Evolutionary conservation across 2,888 invertebrate genomes (phyloP).

Genomic region (Meiosimyza platycephala): DNA sequence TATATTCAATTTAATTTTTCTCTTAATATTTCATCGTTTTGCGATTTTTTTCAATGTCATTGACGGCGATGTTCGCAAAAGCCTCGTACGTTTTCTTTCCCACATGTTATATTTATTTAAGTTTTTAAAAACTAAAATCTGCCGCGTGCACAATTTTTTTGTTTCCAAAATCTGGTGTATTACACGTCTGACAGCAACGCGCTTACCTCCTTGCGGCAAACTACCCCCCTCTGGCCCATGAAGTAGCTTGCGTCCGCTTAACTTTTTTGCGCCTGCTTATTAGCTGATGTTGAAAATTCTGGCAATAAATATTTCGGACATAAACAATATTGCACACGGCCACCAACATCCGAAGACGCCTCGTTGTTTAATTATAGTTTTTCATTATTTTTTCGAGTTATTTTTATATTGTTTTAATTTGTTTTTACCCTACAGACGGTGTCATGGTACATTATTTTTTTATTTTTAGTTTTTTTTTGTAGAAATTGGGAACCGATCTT

Average conservation of each 20-base stretch:
- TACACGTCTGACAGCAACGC: conserved; percentile 3
- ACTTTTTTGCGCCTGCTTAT: conserved; percentile 32
- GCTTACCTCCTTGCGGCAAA: neutral
- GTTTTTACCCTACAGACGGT: conserved; percentile 22
- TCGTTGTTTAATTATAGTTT: conserved; percentile 44
- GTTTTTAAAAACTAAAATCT: neutral
- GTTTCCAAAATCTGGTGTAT: conserved; percentile 15
- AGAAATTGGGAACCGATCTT: neutral
- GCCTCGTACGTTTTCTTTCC: conserved; percentile 7
- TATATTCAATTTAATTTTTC: neutral
- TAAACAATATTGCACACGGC: conserved; percentile 68
- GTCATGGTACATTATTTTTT: neutral
- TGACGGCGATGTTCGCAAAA: conserved; percentile 48
- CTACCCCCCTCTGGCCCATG: neutral
- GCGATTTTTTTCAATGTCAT: conserved; percentile 58
- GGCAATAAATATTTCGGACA: conserved; percentile 54
- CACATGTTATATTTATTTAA: neutral
- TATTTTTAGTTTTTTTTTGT: neutral
- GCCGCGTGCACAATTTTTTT: neutral
- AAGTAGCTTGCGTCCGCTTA: neutral
- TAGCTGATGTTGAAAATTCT: conserved; percentile 46
- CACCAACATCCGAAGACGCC: conserved; percentile 46
- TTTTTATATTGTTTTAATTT: conserved; percentile 32
- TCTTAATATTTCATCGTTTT: neutral
- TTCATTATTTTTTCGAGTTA: conserved; percentile 39